Evolutionary conservation across 2,113 vertebrate species (phyloP).

Genomic region (Eleginops maclovinus): DNA sequence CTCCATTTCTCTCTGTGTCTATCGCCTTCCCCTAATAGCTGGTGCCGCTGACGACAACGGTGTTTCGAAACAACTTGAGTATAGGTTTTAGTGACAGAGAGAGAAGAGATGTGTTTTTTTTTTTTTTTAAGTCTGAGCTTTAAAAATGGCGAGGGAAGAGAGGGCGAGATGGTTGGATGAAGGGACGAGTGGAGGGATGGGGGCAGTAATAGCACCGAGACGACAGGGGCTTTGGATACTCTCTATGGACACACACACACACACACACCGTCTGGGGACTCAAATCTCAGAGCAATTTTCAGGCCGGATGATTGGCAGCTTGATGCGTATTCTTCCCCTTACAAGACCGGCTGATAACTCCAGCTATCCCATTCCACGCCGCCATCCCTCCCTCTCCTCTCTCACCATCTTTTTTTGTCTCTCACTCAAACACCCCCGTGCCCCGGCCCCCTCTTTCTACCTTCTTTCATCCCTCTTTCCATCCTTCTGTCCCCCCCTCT

Average conservation of each 20-base stretch:
- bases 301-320: slow-evolving; percentile 87
- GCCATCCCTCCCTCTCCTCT: slow-evolving; percentile 70
- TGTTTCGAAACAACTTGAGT: slow-evolving; percentile 64
- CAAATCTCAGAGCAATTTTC: slow-evolving; percentile 92
- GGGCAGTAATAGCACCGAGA: slow-evolving; percentile 74
- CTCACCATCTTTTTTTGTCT: slow-evolving; percentile 64
- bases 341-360: slow-evolving; percentile 85
- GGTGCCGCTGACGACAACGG: slow-evolving; percentile 50
- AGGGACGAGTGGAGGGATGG: slow-evolving; percentile 54
- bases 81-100: slow-evolving; percentile 75
- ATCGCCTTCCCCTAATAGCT: slow-evolving; percentile 63
- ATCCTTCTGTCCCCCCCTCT: slow-evolving; percentile 23
- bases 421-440: slow-evolving; percentile 48
- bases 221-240: slow-evolving; percentile 73
- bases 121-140: slow-evolving; percentile 64
- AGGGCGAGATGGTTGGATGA: slow-evolving; percentile 62
- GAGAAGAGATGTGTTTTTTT: slow-evolving; percentile 70
- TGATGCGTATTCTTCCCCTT: slow-evolving; percentile 87
- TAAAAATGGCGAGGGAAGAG: slow-evolving; percentile 44
- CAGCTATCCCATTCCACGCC: slow-evolving; percentile 76
- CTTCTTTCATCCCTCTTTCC: slow-evolving; percentile 35
- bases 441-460: slow-evolving; percentile 15
- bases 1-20: slow-evolving; percentile 35
- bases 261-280: slow-evolving; percentile 84
- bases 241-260: slow-evolving; percentile 40